Percentiles rank a stretch among this genome's conserved stretches.
These are phyloP conservation scores for Darevskia nairensis DNA, from an alignment of 2,797 vertebrate genomes.

Conservation along the genomic window DNA sequence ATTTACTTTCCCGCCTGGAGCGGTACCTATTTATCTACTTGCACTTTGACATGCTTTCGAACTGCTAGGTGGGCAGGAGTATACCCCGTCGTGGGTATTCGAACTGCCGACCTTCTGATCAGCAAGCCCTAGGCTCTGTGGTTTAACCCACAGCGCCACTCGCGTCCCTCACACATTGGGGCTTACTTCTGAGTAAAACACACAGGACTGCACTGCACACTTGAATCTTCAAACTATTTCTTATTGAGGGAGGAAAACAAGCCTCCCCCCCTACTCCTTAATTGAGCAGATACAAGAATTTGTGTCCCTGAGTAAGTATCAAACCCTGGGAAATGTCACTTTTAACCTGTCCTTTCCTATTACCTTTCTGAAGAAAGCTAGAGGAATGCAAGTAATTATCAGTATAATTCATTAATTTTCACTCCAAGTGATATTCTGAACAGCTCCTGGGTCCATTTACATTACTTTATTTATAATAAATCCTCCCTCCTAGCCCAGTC, in stretches of 20 bases:
- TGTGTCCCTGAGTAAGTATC: constrained; percentile 18
- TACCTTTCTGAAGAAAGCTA: constrained; percentile 34
- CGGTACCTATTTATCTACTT: too few species aligned
- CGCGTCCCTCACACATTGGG: too few species aligned
- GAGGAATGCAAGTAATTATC: constrained; percentile 31
- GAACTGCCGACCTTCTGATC: too few species aligned
- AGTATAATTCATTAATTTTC: constrained; percentile 40
- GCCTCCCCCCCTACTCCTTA: not conserved
- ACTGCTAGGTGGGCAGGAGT: too few species aligned
- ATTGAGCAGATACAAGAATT: constrained; percentile 11
- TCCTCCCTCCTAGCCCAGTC: constrained; percentile 5
- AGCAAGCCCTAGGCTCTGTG: too few species aligned
- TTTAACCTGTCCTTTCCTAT: constrained; percentile 24
- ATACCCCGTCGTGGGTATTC: too few species aligned
- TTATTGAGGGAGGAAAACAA: not conserved
- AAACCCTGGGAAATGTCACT: not conserved
- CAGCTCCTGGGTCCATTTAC: constrained; percentile 37
- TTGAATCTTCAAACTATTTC: not conserved
- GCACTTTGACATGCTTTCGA: too few species aligned
- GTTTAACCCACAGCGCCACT: too few species aligned
- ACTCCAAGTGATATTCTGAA: constrained; percentile 43
- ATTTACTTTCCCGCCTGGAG: too few species aligned
- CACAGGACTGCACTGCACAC: not conserved
- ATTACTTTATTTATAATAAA: constrained; percentile 53
- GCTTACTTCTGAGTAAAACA: not conserved